These are phyloP conservation scores for Vidua macroura DNA, from an alignment of 2,113 vertebrate genomes.

Conservation along the genomic window DNA sequence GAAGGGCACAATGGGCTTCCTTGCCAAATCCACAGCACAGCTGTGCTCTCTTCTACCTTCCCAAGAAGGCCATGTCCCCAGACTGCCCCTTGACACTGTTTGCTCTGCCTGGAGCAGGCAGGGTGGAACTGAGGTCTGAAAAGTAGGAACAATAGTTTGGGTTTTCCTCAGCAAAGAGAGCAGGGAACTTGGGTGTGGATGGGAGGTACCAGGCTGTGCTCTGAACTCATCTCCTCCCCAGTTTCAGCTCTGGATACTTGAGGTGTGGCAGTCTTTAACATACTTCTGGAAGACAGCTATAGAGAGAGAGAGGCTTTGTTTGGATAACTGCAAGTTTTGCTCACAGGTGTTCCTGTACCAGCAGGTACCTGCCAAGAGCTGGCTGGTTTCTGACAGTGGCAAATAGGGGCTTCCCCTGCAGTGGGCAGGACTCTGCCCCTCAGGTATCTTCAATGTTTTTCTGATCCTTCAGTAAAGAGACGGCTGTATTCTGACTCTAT, in stretches of 20 bases:
- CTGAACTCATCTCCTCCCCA: not conserved
- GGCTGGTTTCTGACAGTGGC: rapidly evolving
- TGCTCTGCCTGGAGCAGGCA: not conserved
- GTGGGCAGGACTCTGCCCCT: not conserved
- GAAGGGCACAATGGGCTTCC: not conserved
- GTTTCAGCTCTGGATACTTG: not conserved
- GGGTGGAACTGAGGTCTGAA: not conserved
- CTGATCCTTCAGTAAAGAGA: not conserved
- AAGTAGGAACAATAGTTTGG: not conserved
- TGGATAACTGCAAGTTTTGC: not conserved
- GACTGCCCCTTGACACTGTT: not conserved
- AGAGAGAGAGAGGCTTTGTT: not conserved
- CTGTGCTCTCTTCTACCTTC: not conserved
- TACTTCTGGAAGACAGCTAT: not conserved
- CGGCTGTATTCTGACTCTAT: not conserved
- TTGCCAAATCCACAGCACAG: not conserved
- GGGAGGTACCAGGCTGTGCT: not conserved
- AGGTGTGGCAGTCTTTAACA: not conserved
- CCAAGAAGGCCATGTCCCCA: not conserved
- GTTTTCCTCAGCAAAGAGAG: not conserved
- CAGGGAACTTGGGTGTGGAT: not conserved
- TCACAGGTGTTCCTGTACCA: not conserved
- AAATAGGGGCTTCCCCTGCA: not conserved
- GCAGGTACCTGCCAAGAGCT: not conserved
- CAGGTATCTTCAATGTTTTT: not conserved